Conservation (phyloP, 2,888 invertebrate genomes). For the Gandaritis pyraliata region DNA sequence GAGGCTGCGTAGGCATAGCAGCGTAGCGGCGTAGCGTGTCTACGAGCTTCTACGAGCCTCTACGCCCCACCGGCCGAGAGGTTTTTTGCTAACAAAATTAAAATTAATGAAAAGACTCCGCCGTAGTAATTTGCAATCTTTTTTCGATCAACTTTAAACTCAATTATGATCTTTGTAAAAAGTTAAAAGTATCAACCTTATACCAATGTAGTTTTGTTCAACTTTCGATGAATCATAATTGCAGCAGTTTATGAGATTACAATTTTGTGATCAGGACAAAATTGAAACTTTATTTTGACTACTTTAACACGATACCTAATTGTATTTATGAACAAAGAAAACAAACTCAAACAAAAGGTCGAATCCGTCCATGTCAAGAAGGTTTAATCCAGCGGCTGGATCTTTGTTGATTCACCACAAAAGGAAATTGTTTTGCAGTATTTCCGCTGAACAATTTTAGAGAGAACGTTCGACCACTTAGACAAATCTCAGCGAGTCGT, state of each 20-base stretch:
- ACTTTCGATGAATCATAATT: too few species aligned
- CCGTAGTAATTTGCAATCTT: too few species aligned
- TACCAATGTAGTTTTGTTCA: too few species aligned
- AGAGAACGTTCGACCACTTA: constrained; percentile 60
- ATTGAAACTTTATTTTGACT: too few species aligned
- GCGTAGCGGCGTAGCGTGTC: constrained; percentile 3
- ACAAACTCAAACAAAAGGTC: constrained; percentile 11
- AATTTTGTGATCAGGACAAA: too few species aligned
- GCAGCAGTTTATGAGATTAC: too few species aligned
- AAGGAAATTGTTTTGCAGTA: constrained; percentile 53
- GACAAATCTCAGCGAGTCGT: constrained; percentile 71
- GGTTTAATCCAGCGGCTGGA: constrained; percentile 18
- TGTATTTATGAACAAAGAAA: not conserved
- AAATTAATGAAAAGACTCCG: too few species aligned
- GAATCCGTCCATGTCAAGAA: constrained; percentile 16
- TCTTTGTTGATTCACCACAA: constrained; percentile 39
- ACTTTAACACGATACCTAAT: too few species aligned
- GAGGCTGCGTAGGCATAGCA: not conserved
- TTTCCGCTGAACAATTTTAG: constrained; percentile 51
- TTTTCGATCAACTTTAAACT: too few species aligned
- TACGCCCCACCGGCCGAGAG: not conserved
- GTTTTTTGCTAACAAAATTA: too few species aligned
- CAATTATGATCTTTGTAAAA: too few species aligned
- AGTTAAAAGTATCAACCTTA: too few species aligned
- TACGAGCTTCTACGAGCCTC: constrained; percentile 2